Evolutionary conservation across 1,140 invertebrate species (phyloP).

Genomic region (Cotesia glomerata): DNA sequence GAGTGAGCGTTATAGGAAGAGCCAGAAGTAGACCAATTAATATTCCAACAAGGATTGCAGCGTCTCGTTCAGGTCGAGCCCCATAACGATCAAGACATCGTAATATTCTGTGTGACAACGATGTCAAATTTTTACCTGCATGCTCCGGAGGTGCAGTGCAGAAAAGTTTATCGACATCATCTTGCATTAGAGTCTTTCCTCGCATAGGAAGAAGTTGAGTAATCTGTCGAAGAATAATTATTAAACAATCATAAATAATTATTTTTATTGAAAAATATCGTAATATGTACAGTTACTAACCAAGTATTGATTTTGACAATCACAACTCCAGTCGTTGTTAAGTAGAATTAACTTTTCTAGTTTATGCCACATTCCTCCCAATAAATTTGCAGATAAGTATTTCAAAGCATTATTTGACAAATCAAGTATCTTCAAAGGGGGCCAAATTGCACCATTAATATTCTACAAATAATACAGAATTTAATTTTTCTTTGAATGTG

Average conservation of each 20-base stretch:
- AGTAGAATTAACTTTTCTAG: constrained; percentile 69
- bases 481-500: background rate
- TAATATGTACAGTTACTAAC: constrained; percentile 54
- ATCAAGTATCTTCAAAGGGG: constrained; percentile 69
- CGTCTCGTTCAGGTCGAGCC: constrained; percentile 69
- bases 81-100: constrained; percentile 69
- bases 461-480: constrained; percentile 16
- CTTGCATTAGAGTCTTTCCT: constrained; percentile 54
- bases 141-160: constrained; percentile 49
- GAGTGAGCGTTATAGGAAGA: constrained; percentile 68
- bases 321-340: constrained; percentile 77
- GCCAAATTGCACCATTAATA: constrained; percentile 57
- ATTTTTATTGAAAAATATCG: background rate
- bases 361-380: constrained; percentile 72
- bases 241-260: background rate
- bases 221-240: constrained; percentile 45
- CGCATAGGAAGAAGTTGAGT: constrained; percentile 65
- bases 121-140: constrained; percentile 41
- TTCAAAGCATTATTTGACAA: constrained; percentile 73
- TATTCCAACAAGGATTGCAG: constrained; percentile 70
- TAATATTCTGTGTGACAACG: constrained; percentile 57
- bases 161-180: constrained; percentile 34
- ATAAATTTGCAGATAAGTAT: constrained; percentile 62
- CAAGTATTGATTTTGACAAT: constrained; percentile 77
- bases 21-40: constrained; percentile 72